Base-by-base conservation (phyloP, 2,888 invertebrate species). In the Scaeva pyrastri region DNA sequence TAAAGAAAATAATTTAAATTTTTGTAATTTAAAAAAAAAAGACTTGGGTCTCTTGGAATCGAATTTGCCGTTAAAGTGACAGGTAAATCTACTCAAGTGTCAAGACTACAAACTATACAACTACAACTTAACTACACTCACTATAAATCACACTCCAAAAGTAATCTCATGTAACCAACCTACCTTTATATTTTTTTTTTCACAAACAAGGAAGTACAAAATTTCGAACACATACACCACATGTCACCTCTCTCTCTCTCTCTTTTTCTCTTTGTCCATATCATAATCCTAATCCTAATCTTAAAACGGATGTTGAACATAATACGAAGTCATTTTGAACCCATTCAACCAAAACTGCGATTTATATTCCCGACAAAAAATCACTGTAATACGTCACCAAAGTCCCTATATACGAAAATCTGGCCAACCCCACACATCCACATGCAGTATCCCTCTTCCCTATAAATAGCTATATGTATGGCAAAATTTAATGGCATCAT, bases 261-360 rank as follows among this genome's bases (percentile, higher is more conserved):
- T n/a, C n/a, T n/a, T n/a, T n/a, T n/a, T n/a, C n/a, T n/a, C n/a
- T n/a, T n/a, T n/a, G n/a, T n/a, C n/a, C 2, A 31, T 31, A 31
- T 10, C 39, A 39, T 39, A n/a, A 36, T 36, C 48, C n/a, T 52
- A 39, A 68, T 36, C 39, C 39, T 39, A 68, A 68, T 68, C 68
- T 39, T 2, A 68, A 68, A 68, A 39, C 52, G 52, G 39, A 68
- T 68, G 68, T 68, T 68, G 11, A 72, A 73, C 60, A 73, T 36
- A 60, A 62, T 19, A 41, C 52, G 10, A 39, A 52, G 39, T 41
- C 16, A 62, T 73, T 62, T 26, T n/a, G 55, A 74, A 41, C 23
- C 55, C 31, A 31, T 16, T 31, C 64, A 64, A 23, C 64, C 55
- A 75, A 31, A 68, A 45, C 39, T 19, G 19, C 36, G 26, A 76